Conservation (phyloP, 1,140 invertebrate genomes). For the Pristionchus pacificus region DNA sequence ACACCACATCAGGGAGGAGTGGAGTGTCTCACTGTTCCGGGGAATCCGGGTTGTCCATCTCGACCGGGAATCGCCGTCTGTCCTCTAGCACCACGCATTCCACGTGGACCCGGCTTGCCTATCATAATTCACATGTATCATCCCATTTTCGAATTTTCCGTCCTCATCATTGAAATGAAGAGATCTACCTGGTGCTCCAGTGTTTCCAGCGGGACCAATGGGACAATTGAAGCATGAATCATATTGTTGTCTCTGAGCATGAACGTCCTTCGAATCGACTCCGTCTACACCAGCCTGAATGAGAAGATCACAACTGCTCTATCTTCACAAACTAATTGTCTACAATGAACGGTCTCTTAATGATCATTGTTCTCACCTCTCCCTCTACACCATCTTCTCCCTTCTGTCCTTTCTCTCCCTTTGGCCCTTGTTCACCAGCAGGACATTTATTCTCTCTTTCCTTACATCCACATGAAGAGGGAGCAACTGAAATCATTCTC, state of each 20-base stretch:
- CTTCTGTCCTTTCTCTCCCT: background rate
- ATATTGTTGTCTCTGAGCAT: background rate
- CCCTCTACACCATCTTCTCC: background rate
- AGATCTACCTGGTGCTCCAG: background rate
- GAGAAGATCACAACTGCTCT: too few relatives aligned
- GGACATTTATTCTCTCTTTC: background rate
- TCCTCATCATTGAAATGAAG: too few relatives aligned
- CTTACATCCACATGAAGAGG: background rate
- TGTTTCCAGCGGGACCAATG: background rate
- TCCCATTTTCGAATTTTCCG: background rate
- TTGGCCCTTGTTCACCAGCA: background rate
- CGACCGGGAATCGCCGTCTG: constrained; percentile 1
- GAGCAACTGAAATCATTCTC: background rate
- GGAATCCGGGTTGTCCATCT: constrained; percentile 15
- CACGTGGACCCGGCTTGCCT: background rate
- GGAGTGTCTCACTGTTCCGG: background rate
- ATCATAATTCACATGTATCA: background rate
- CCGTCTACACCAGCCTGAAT: background rate
- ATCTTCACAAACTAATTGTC: too few relatives aligned
- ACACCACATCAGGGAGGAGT: too few relatives aligned
- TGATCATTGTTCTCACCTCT: background rate
- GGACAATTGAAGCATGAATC: background rate
- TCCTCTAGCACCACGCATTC: background rate
- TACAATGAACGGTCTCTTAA: background rate
- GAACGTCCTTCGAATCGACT: background rate